These are phyloP conservation scores for Cyprinodon brontotheroides DNA, from an alignment of 2,113 vertebrate genomes.

Conservation along the genomic window DNA sequence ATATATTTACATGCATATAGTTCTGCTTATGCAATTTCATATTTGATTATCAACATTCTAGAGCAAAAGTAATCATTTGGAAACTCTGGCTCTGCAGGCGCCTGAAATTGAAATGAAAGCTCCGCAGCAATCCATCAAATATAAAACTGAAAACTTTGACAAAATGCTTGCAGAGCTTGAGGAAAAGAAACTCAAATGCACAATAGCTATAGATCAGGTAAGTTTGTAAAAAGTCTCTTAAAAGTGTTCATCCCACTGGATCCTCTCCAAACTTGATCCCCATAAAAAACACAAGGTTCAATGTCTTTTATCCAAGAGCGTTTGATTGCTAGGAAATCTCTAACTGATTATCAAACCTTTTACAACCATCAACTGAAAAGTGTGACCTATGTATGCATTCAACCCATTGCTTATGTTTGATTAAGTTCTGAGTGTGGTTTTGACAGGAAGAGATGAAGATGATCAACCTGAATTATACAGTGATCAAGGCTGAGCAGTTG, in stretches of 20 bases:
- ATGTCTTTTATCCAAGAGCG: too few species aligned
- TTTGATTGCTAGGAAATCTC: too few species aligned
- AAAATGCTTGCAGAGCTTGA: slow-evolving; percentile 82
- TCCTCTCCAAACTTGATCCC: too few species aligned
- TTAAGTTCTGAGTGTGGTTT: slow-evolving; percentile 8
- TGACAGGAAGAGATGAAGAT: slow-evolving; percentile 93
- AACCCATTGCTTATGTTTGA: neutral
- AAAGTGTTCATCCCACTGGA: too few species aligned
- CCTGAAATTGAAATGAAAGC: slow-evolving; percentile 86
- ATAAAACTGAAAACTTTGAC: slow-evolving; percentile 86
- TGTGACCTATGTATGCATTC: neutral
- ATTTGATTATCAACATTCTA: neutral
- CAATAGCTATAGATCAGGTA: slow-evolving; percentile 92
- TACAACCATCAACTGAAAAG: neutral
- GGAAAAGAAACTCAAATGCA: slow-evolving; percentile 87
- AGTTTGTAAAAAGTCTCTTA: slow-evolving; percentile 11
- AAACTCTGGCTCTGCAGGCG: slow-evolving; percentile 6
- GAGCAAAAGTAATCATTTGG: neutral
- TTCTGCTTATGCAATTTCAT: neutral
- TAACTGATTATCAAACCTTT: too few species aligned
- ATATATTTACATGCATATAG: neutral
- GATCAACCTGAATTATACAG: slow-evolving; percentile 79
- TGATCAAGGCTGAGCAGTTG: slow-evolving; percentile 87
- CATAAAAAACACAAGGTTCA: too few species aligned
- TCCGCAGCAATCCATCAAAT: slow-evolving; percentile 83